Base-by-base conservation (phyloP, 2,888 invertebrate species). In the Prosapia bicincta region DNA sequence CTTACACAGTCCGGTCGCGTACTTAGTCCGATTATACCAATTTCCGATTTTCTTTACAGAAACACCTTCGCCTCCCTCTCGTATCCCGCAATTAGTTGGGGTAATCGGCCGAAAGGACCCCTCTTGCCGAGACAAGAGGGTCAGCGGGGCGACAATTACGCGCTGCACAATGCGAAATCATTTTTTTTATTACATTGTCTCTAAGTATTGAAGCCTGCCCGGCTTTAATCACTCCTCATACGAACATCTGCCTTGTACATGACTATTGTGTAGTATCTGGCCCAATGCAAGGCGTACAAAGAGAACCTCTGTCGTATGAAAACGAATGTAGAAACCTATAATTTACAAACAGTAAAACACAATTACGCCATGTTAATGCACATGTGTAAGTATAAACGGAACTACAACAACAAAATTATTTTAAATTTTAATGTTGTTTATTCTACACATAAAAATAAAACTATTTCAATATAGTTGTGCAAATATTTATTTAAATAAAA, bases 1-100 rank as follows among this genome's bases (percentile, higher is more conserved):
- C 20, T 30, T 13, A 69, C 30, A 23, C 23, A 69, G 69, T 65
- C 66, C 66, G 20, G 70, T 25, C 25, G 30, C 70, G 70, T 70
- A 38, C 66, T 23, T 66, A 72, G 28, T 72, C 24, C 66, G 66
- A 72, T 72, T 72, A 72, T 66, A 23, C 72, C 72, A 72, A 72
- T 72, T 72, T 72, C 72, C 72, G 72, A 72, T 72, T 72, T 72
- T 72, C 72, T 66, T 72, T 72, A 66, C 30, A 66, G 66, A 66
- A 72, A 72, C 72, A 72, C 72, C 72, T 70, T 23, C 70, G 2
- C n/a, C 23, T 13, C 26, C 3, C 32, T 32, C 15, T 70, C 70
- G 38, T 23, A 25, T 70, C 28, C 65, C 66, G 66, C 72, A 72
- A 72, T 72, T 72, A 72, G 72, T 66, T 66, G 71, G 32, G 28